Percentiles rank a stretch among this genome's conserved stretches.
Evolutionary conservation across 2,888 invertebrate genomes (phyloP).

Genomic region (Spisula subtruncata): DNA sequence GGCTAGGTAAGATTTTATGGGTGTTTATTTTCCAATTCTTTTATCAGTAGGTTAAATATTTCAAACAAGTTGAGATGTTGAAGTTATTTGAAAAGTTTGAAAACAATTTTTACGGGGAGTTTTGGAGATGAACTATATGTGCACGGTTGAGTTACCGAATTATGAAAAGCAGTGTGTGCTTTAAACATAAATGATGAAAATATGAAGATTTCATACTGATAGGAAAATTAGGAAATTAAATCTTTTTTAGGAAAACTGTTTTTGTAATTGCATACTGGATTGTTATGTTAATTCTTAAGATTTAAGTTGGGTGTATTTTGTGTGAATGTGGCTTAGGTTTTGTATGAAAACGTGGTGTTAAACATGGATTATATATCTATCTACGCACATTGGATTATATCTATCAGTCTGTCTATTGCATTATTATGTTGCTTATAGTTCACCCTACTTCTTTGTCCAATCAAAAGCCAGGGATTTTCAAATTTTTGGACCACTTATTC

Average conservation of each 20-base stretch:
- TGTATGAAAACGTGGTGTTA: not conserved
- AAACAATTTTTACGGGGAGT: not conserved
- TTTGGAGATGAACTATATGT: not conserved
- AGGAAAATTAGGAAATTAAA: not conserved
- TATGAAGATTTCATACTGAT: not conserved
- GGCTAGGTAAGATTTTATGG: constrained; percentile 30
- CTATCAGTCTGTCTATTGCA: no score
- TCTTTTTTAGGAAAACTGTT: not conserved
- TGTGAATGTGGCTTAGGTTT: not conserved
- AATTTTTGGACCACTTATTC: no score
- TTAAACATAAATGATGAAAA: not conserved
- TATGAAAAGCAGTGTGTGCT: not conserved
- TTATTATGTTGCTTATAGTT: no score
- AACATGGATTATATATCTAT: not conserved
- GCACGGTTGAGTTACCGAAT: not conserved
- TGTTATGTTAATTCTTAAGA: not conserved
- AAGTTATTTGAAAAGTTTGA: constrained; percentile 1
- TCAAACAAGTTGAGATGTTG: not conserved
- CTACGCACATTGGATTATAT: no score
- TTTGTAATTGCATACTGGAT: not conserved
- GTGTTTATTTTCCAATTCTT: constrained; percentile 33
- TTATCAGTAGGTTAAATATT: constrained; percentile 27
- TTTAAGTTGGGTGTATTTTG: not conserved
- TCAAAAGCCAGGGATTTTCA: no score
- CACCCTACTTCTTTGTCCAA: no score